Evolutionary conservation across 2,888 invertebrate species (phyloP).

Genomic region (Adelognathus sp.): DNA sequence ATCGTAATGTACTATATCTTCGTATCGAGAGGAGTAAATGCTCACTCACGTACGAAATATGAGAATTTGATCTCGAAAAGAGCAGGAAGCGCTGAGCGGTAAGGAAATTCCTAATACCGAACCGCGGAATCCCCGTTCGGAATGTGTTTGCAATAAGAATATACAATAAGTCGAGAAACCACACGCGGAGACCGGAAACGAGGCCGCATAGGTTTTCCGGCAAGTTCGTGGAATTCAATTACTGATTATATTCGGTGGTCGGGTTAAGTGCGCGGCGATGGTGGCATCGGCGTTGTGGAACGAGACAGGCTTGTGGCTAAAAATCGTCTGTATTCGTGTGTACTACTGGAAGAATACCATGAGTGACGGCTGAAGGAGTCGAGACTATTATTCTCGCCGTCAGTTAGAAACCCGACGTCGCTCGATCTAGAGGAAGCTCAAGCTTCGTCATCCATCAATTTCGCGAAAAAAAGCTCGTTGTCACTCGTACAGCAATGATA

Average conservation of each 20-base stretch:
- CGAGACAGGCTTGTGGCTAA: neutral
- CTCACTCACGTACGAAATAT: neutral
- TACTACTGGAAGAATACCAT: neutral
- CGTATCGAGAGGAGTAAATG: neutral
- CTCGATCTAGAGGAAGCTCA: conserved; percentile 1
- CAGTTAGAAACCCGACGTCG: conserved; percentile 33
- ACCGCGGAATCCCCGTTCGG: conserved; percentile 14
- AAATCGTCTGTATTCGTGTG: neutral
- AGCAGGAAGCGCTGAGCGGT: conserved; percentile 28
- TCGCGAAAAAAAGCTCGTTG: neutral
- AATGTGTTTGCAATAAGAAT: neutral
- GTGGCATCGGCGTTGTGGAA: conserved; percentile 9
- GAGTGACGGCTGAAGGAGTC: conserved; percentile 8
- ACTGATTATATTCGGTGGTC: conserved; percentile 52
- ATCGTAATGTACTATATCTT: too few species aligned
- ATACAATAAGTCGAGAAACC: conserved; percentile 26
- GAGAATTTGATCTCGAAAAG: neutral
- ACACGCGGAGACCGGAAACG: conserved; percentile 62
- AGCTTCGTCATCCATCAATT: neutral
- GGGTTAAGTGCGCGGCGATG: conserved; percentile 12
- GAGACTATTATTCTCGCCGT: conserved; percentile 22
- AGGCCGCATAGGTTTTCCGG: conserved; percentile 66
- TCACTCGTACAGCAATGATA: neutral
- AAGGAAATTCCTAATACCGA: conserved; percentile 53
- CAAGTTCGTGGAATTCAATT: conserved; percentile 60